Conservation (phyloP, 2,113 vertebrate species). For the Pachyramphus minor region DNA sequence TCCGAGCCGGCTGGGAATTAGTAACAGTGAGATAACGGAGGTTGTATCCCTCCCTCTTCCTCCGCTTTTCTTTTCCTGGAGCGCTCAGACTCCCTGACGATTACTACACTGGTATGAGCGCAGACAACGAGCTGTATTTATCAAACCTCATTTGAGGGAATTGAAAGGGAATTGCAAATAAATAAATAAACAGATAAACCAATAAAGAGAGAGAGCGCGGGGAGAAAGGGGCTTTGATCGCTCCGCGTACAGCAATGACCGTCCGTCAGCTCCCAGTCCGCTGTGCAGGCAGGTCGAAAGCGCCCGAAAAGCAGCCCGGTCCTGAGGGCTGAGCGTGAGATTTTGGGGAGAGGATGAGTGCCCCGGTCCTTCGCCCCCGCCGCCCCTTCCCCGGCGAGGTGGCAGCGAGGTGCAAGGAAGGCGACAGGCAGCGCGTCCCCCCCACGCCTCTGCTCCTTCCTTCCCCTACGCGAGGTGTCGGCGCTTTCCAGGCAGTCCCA, state of each 20-base stretch:
- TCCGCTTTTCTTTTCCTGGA: not conserved
- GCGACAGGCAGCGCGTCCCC: not conserved
- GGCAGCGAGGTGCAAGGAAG: not conserved
- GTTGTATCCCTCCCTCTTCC: conserved; percentile 16
- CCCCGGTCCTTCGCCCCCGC: no score
- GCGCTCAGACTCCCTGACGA: not conserved
- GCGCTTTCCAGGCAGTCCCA: not conserved
- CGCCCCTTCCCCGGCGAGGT: not conserved
- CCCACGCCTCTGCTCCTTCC: not conserved
- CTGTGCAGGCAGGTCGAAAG: not conserved
- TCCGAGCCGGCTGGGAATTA: conserved; percentile 37
- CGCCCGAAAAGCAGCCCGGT: not conserved
- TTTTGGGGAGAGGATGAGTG: not conserved
- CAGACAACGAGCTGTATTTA: not conserved
- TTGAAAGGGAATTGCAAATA: not conserved
- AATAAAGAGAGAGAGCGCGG: not conserved
- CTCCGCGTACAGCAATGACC: not conserved
- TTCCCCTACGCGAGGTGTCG: not conserved
- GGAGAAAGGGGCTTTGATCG: not conserved
- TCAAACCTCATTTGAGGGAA: not conserved
- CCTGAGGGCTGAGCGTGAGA: not conserved
- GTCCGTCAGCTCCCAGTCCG: not conserved
- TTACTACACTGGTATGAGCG: not conserved
- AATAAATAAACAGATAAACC: not conserved
- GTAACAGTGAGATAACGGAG: conserved; percentile 24